Percentiles rank a stretch among this genome's conserved stretches.
phyloP scores from a whole-genome alignment of 37 sponge, comb jelly and placozoan genomes.

The Beroe ovata region DNA sequence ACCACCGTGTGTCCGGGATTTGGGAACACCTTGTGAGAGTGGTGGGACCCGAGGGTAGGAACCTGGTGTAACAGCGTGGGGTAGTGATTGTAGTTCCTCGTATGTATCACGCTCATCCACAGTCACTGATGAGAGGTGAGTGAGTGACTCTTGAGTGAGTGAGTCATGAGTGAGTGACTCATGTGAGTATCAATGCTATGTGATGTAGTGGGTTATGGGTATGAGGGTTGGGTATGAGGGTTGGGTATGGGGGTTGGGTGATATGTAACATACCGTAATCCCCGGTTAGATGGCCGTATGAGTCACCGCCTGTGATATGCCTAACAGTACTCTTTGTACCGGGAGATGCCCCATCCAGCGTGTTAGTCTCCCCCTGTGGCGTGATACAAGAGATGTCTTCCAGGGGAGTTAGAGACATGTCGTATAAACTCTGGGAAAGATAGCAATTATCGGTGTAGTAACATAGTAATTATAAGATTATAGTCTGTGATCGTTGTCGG shows the following conservation, averaged over 20 bases:
- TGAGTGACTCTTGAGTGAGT: too few relatives aligned
- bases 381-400: slow-evolving; percentile 61
- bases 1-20: not conserved
- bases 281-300: slow-evolving; percentile 37
- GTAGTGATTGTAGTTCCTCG: not conserved
- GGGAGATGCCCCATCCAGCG: not conserved
- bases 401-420: slow-evolving; percentile 63
- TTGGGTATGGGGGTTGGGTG: too few relatives aligned
- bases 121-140: too few relatives aligned
- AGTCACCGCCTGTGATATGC: not conserved
- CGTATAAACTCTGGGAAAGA: slow-evolving; percentile 35
- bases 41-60: not conserved
- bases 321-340: not conserved
- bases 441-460: too few relatives aligned
- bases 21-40: not conserved
- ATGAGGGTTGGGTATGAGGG: too few relatives aligned
- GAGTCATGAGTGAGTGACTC: too few relatives aligned
- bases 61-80: not conserved
- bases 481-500: too few relatives aligned
- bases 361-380: not conserved
- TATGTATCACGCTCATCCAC: not conserved
- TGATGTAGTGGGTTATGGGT: too few relatives aligned
- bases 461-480: too few relatives aligned
- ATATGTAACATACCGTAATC: slow-evolving; percentile 60
- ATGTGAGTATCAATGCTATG: too few relatives aligned